phyloP scores from a whole-genome alignment of 2,113 vertebrate species.

The Protobothrops mucrosquamatus region DNA sequence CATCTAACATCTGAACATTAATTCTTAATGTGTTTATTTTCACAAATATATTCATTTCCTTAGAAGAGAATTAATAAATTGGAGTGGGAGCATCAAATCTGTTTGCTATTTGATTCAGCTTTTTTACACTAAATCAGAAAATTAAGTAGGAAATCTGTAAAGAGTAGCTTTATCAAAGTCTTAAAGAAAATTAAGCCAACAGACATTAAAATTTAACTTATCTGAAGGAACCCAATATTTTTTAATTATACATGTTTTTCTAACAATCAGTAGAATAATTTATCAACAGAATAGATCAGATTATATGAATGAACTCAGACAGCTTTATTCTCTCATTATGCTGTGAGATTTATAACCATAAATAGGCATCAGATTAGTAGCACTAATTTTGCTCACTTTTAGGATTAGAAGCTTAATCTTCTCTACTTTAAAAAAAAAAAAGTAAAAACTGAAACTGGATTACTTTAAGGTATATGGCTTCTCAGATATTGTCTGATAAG shows the following conservation, averaged over 20 bases:
- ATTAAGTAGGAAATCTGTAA: neutral
- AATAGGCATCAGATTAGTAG: constrained; percentile 11
- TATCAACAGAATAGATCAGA: neutral
- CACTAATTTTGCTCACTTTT: constrained; percentile 7
- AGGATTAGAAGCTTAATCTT: constrained; percentile 29
- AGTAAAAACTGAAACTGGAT: constrained; percentile 13
- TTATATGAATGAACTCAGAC: neutral
- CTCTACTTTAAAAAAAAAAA: constrained; percentile 3
- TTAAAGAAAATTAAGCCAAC: neutral
- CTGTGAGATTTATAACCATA: constrained; percentile 11
- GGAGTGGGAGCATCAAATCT: neutral
- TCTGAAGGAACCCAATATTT: neutral
- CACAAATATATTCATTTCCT: neutral
- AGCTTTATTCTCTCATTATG: neutral
- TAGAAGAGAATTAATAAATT: neutral
- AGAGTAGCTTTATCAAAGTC: neutral
- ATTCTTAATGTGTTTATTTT: neutral
- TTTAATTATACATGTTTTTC: neutral
- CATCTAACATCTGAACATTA: neutral
- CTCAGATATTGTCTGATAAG: constrained; percentile 6
- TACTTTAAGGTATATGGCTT: constrained; percentile 18
- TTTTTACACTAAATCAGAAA: neutral
- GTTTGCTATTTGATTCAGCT: neutral
- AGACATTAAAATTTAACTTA: neutral
- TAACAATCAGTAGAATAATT: neutral